Conservation (phyloP, 1,140 invertebrate genomes). For the Armadillidium nasatum region DNA sequence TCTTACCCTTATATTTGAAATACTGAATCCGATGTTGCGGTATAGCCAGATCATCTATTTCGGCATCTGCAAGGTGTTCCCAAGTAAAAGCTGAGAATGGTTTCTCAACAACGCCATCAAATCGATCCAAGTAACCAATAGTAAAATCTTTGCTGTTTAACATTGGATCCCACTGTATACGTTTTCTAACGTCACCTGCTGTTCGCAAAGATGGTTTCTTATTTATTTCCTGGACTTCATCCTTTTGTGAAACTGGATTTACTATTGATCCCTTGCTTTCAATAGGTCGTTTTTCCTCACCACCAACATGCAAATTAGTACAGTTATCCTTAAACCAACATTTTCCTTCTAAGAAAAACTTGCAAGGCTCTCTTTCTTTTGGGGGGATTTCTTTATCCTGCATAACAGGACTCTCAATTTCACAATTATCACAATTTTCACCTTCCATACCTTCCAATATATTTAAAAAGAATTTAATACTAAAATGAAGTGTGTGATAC, state of each 20-base stretch:
- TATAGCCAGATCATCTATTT: constrained; percentile 53
- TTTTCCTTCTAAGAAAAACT: constrained; percentile 43
- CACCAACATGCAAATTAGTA: constrained; percentile 42
- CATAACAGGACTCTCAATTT: background rate
- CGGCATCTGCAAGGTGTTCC: constrained; percentile 53
- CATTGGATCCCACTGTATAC: constrained; percentile 54
- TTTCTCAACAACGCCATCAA: constrained; percentile 54
- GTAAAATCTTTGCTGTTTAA: constrained; percentile 51
- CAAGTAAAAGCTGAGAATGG: constrained; percentile 53
- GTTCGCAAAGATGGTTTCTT: constrained; percentile 54
- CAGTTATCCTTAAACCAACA: constrained; percentile 46
- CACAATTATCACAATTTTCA: background rate
- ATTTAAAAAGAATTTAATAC: too few relatives aligned
- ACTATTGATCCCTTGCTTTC: constrained; percentile 12
- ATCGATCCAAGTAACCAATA: constrained; percentile 56
- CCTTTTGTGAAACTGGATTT: background rate
- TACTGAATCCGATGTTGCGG: constrained; percentile 57
- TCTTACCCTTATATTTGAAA: constrained; percentile 54
- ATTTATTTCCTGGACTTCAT: background rate
- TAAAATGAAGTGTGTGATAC: too few relatives aligned
- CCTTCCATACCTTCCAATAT: background rate
- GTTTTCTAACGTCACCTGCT: constrained; percentile 54
- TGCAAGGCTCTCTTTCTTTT: constrained; percentile 22
- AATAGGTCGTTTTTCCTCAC: constrained; percentile 8
- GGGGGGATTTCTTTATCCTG: background rate